Evolutionary conservation across 2,888 invertebrate species (phyloP).

Genomic region (Apamea monoglypha): DNA sequence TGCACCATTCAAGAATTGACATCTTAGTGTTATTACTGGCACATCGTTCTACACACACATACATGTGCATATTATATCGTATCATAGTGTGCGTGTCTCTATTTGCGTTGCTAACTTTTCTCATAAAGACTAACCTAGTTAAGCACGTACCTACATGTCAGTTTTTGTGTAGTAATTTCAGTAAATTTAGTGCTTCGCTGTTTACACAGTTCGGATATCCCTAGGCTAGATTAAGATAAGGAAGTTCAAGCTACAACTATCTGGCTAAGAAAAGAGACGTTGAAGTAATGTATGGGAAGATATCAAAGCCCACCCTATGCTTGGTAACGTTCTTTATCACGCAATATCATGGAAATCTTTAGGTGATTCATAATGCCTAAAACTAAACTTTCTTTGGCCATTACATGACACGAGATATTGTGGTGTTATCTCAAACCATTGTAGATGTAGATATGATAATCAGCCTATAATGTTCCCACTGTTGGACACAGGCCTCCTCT

Average conservation of each 20-base stretch:
- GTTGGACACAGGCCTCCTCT: not conserved
- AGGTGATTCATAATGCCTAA: not conserved
- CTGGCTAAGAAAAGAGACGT: not conserved
- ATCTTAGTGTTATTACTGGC: constrained; percentile 45
- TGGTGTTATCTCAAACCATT: not conserved
- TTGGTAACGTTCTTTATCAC: not conserved
- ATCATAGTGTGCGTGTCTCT: not conserved
- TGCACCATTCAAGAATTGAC: constrained; percentile 66
- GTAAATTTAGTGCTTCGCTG: not conserved
- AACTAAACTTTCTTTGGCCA: not conserved
- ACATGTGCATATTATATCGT: not conserved
- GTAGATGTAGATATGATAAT: not conserved
- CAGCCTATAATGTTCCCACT: not conserved
- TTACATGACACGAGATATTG: not conserved
- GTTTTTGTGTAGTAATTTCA: not conserved
- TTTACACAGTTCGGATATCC: not conserved
- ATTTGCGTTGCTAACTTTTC: constrained; percentile 19
- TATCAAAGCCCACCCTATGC: not conserved
- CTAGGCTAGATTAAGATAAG: not conserved
- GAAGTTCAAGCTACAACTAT: not conserved
- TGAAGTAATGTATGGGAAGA: not conserved
- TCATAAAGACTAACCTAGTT: constrained; percentile 12
- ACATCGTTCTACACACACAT: constrained; percentile 17
- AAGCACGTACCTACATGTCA: not conserved
- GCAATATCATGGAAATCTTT: not conserved